These are phyloP conservation scores for Apantesis nais DNA, from an alignment of 2,888 invertebrate species.

Conservation along the genomic window DNA sequence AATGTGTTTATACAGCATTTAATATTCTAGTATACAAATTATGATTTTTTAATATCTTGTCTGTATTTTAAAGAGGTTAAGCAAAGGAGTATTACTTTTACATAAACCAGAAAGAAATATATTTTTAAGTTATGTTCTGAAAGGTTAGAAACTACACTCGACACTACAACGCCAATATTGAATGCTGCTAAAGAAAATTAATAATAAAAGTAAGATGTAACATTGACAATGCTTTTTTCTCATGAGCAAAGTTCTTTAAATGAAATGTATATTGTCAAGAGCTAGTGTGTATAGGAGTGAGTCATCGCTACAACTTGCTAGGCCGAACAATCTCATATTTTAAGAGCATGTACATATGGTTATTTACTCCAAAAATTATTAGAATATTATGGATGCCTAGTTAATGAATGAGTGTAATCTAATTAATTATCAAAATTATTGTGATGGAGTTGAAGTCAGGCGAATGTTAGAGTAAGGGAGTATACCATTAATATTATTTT, in stretches of 20 bases:
- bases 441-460: conserved; percentile 42
- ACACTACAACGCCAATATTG: conserved; percentile 9
- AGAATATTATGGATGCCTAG: conserved; percentile 50
- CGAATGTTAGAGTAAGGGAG: conserved; percentile 60
- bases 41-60: background rate
- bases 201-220: background rate
- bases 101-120: background rate
- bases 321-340: conserved; percentile 66
- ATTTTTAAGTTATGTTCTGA: background rate
- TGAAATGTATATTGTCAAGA: conserved; percentile 10
- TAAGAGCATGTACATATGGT: conserved; percentile 72
- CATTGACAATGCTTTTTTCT: conserved; percentile 10
- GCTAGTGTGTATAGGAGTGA: conserved; percentile 6
- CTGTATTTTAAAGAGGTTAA: background rate
- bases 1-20: conserved; percentile 10
- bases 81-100: background rate
- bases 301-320: conserved; percentile 52
- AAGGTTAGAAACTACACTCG: background rate
- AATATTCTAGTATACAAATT: background rate
- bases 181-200: background rate
- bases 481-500: conserved; percentile 71
- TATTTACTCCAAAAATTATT: conserved; percentile 78
- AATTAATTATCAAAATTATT: conserved; percentile 52
- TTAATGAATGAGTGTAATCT: conserved; percentile 52
- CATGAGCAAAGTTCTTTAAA: conserved; percentile 1